Conservation (phyloP, 2,888 invertebrate species). For the Agrilus cyanescens region DNA sequence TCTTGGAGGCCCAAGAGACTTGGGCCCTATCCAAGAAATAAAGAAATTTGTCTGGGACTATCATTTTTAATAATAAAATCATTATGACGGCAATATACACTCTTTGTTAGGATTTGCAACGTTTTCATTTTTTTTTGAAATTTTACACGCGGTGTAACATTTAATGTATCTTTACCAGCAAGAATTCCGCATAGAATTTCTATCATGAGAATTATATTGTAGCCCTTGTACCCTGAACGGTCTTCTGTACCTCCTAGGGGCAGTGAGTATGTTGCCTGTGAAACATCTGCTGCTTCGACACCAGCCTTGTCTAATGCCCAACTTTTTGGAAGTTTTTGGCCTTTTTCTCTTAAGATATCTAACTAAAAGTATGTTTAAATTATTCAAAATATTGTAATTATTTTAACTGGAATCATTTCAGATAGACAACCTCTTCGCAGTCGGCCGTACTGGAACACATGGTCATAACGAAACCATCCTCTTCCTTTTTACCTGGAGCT, state of each 20-base stretch:
- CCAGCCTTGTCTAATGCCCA: slow-evolving; percentile 62
- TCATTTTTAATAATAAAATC: too few relatives aligned
- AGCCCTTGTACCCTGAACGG: slow-evolving; percentile 80
- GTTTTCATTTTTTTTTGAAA: too few relatives aligned
- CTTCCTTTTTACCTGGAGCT: slow-evolving; percentile 50
- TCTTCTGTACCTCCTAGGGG: slow-evolving; percentile 64
- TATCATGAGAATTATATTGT: slow-evolving; percentile 71
- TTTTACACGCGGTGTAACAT: too few relatives aligned
- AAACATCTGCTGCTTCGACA: slow-evolving; percentile 52
- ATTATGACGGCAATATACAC: too few relatives aligned
- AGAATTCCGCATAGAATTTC: slow-evolving; percentile 82
- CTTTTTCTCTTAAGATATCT: slow-evolving; percentile 71
- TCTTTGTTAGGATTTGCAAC: too few relatives aligned
- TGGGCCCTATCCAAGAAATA: too few relatives aligned
- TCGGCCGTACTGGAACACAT: slow-evolving; percentile 95
- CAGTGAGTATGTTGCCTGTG: slow-evolving; percentile 46
- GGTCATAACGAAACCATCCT: slow-evolving; percentile 75
- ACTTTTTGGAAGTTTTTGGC: slow-evolving; percentile 61
- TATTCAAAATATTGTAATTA: not conserved
- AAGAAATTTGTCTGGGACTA: too few relatives aligned
- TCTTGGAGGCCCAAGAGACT: too few relatives aligned
- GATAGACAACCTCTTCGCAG: slow-evolving; percentile 61
- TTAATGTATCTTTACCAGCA: slow-evolving; percentile 36
- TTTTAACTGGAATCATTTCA: not conserved
- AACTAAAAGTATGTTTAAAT: slow-evolving; percentile 35